Evolutionary conservation across 2,888 invertebrate species (phyloP).

Genomic region (Nephrotoma appendiculata): DNA sequence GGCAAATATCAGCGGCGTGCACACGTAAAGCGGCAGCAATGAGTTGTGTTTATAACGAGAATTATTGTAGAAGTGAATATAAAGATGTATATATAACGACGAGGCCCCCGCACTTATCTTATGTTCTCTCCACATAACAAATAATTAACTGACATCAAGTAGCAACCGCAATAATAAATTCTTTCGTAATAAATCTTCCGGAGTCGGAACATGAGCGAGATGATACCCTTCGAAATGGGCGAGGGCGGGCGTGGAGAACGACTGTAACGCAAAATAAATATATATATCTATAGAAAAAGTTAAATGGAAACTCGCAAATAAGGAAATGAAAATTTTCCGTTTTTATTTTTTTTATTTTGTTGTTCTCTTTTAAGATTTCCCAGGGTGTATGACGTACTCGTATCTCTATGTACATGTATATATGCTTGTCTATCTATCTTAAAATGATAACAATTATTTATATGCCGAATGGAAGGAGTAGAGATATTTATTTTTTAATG

Average conservation of each 20-base stretch:
- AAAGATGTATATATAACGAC: background rate
- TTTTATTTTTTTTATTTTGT: background rate
- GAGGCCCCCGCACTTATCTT: background rate
- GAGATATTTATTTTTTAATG: background rate
- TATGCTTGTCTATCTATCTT: background rate
- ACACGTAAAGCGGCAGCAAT: background rate
- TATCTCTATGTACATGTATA: background rate
- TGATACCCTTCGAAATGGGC: background rate
- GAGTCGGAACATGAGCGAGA: background rate
- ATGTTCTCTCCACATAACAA: background rate
- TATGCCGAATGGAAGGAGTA: background rate
- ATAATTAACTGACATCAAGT: background rate
- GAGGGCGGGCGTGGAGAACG: background rate
- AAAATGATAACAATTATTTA: background rate
- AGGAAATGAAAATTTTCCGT: background rate
- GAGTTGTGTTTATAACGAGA: background rate
- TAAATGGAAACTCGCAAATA: background rate
- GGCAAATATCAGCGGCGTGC: background rate
- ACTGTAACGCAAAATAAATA: background rate
- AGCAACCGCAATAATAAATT: background rate
- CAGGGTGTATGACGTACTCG: background rate
- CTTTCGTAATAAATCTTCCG: background rate
- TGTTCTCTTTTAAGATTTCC: background rate
- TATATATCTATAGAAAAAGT: background rate
- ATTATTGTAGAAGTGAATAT: background rate